A percentile compares a stretch with the other conserved stretches of the same genome.
Conservation (phyloP, 1,140 invertebrate species). For the Mizuhopecten yessoensis region DNA sequence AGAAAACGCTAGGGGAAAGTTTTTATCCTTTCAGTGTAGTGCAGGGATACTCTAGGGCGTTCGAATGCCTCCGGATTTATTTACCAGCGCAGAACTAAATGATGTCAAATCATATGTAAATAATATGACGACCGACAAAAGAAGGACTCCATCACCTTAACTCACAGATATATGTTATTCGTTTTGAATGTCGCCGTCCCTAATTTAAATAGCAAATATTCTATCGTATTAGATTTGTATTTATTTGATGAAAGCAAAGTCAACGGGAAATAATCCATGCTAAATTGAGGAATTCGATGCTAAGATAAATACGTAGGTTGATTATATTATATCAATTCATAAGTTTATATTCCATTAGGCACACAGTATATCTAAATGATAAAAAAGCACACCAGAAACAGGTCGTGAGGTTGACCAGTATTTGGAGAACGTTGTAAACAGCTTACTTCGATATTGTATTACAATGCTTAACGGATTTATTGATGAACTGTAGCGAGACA, state of each 20-base stretch:
- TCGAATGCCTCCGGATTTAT: background rate
- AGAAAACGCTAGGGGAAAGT: background rate
- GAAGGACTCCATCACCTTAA: constrained; percentile 18
- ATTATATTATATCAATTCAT: background rate
- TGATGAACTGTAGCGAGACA: too few relatives aligned
- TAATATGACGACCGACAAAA: background rate
- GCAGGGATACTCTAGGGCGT: background rate
- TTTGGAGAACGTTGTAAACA: too few relatives aligned
- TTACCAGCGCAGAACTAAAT: background rate
- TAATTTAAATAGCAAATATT: background rate
- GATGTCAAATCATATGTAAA: constrained; percentile 35
- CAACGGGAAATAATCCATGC: background rate
- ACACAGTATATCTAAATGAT: too few relatives aligned
- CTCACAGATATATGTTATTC: background rate
- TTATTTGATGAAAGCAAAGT: background rate
- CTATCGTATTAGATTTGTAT: background rate
- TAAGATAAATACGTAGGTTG: too few relatives aligned
- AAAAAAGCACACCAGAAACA: background rate
- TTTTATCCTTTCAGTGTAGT: background rate
- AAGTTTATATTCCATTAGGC: background rate
- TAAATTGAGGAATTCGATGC: background rate
- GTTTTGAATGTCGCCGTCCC: background rate
- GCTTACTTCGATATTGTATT: too few relatives aligned
- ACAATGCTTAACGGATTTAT: too few relatives aligned
- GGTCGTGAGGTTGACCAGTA: too few relatives aligned